Evolutionary conservation across 1,140 invertebrate species (phyloP).

Genomic region (Galendromus occidentalis): DNA sequence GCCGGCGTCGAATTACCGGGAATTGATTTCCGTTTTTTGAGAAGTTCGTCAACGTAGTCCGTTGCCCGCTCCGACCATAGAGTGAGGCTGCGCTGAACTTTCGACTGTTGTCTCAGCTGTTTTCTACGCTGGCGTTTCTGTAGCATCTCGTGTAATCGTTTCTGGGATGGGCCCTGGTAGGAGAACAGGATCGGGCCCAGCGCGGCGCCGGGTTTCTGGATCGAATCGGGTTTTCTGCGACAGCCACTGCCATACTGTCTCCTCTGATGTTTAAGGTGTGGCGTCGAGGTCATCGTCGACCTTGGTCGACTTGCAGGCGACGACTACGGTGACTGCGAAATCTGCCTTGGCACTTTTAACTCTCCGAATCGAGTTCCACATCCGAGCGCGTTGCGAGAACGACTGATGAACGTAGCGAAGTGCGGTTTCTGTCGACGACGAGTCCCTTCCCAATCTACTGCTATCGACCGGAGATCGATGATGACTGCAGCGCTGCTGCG

Average conservation of each 20-base stretch:
- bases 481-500: neutral
- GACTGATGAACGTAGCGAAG: no score
- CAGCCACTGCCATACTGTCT: no score
- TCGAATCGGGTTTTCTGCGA: no score
- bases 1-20: no score
- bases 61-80: neutral
- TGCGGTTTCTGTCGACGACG: neutral
- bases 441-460: no score
- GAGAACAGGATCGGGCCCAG: neutral
- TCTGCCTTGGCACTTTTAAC: no score
- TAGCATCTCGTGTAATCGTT: neutral
- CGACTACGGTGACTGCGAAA: no score
- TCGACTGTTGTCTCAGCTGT: constrained; percentile 5
- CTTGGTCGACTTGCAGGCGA: no score
- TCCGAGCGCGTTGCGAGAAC: no score
- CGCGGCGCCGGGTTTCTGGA: neutral
- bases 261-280: no score
- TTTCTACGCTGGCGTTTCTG: constrained; percentile 3
- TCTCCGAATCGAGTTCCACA: no score
- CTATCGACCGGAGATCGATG: constrained; percentile 1
- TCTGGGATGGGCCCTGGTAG: constrained; percentile 6
- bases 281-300: no score
- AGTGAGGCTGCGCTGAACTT: neutral
- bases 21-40: neutral
- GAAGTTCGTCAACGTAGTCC: neutral